These are phyloP conservation scores for Entomobrya multifasciata DNA, from an alignment of 2,888 invertebrate genomes.

Conservation along the genomic window DNA sequence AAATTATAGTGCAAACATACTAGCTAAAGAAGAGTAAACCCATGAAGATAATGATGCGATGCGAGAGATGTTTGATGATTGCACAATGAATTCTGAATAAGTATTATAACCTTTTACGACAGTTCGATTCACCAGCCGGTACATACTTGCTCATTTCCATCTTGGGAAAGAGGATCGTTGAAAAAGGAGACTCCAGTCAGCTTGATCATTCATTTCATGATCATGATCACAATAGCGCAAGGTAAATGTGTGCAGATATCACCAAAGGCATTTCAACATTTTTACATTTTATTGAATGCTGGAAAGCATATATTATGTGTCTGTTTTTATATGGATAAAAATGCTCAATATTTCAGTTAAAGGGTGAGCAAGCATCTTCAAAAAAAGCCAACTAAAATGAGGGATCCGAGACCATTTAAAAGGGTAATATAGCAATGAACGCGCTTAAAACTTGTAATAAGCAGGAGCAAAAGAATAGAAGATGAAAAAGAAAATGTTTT, in stretches of 20 bases:
- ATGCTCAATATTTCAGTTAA: not conserved
- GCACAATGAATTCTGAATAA: constrained; percentile 1
- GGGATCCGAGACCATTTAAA: constrained; percentile 19
- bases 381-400: constrained; percentile 25
- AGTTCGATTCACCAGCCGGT: constrained; percentile 44
- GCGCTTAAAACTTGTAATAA: not conserved
- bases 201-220: constrained; percentile 30
- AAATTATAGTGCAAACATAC: not conserved
- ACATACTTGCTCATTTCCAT: constrained; percentile 66
- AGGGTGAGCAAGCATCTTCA: no score
- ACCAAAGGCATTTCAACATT: constrained; percentile 62
- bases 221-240: no score
- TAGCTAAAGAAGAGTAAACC: not conserved
- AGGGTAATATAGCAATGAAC: not conserved
- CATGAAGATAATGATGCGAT: not conserved
- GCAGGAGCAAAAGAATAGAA: constrained; percentile 16
- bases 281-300: constrained; percentile 33
- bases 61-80: not conserved
- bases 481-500: constrained; percentile 51
- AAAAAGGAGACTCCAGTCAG: constrained; percentile 42
- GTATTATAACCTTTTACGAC: constrained; percentile 33
- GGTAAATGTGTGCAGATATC: no score
- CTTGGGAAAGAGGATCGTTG: constrained; percentile 59
- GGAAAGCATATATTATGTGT: not conserved
- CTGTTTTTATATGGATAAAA: not conserved